Evolutionary conservation across 2,888 invertebrate species (phyloP).

Genomic region (Nephrocerus scutellatus): DNA sequence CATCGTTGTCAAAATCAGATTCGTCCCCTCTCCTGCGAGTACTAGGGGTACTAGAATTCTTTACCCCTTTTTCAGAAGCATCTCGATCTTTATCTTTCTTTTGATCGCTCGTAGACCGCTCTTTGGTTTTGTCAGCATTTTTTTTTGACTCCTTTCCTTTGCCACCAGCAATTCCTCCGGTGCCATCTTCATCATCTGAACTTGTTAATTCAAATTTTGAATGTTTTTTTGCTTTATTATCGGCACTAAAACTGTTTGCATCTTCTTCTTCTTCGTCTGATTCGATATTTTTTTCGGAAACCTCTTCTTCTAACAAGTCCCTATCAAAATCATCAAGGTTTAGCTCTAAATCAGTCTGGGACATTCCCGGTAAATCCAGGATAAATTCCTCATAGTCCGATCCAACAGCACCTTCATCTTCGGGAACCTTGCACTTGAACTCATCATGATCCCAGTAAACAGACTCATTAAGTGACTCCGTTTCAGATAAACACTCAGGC

Average conservation of each 20-base stretch:
- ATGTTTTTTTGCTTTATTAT: slow-evolving; percentile 5
- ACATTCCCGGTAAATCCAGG: slow-evolving; percentile 24
- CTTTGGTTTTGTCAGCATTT: slow-evolving; percentile 1
- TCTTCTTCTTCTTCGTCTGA: slow-evolving; percentile 21
- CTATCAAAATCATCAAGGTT: slow-evolving; percentile 12
- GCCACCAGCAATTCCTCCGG: neutral
- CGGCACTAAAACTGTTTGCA: too few species aligned
- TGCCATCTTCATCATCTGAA: slow-evolving; percentile 9
- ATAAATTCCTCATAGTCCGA: too few species aligned
- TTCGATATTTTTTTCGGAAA: slow-evolving; percentile 18
- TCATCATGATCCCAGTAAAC: too few species aligned
- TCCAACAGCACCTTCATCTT: too few species aligned
- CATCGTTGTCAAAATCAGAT: too few species aligned
- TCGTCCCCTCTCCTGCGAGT: too few species aligned
- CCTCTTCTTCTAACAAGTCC: slow-evolving; percentile 11
- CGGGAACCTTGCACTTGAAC: too few species aligned
- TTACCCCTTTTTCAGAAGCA: neutral
- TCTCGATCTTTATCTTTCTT: slow-evolving; percentile 1
- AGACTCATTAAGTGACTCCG: too few species aligned
- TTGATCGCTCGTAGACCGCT: slow-evolving; percentile 5
- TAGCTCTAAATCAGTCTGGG: slow-evolving; percentile 20
- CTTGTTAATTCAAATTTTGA: slow-evolving; percentile 6
- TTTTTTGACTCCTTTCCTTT: neutral
- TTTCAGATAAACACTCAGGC: too few species aligned
- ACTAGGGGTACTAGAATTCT: neutral